Evolutionary conservation across 30 jellyfish, hydroid and myxozoan species (phyloP), one percentile per base, ranked within the genome.

Genomic region (Aurelia aurita): DNA sequence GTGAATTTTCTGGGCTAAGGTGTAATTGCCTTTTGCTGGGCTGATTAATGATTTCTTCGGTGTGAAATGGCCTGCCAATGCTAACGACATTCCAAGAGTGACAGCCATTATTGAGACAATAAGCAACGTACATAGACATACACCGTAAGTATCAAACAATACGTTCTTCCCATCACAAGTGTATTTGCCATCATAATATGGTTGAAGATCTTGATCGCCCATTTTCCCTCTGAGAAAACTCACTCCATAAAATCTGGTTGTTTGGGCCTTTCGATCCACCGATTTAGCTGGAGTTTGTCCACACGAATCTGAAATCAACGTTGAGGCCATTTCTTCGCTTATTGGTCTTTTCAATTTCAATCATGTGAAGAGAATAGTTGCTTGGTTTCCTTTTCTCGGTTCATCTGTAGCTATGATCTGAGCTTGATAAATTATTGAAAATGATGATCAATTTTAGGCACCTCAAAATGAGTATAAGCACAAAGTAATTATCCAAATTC

Each of bases 51-150:
- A 53, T 51, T 87, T 75, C 90, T 58, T 75, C 18, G 90, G 86
- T 8, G 90, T 87, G 23, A 87, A 77, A 66, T 87, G 96, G 39
- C 96, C 96, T 34, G 90, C 96, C 74, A 87, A 58, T 21, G 89
- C 96, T 15, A 87, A 68, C 2, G 90, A 49, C 47, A 87, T 23
- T 4, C 96, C 96, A 23, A 68, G 74, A 7, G 74, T 87, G 18
- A 87, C 74, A 5, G 70, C 58, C 26, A 87, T 58, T 25, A 76
- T 65, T 0, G 96, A 66, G 29, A 77, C 26, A 26, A 69, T 78
- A 8, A 87, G 69, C 16, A 87, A 39, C 21, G 81, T 65, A 28
- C 96, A 87, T 27, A 72, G 49, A 23, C 28, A 31, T 14, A 44
- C 32, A 19, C 76, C 90, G 27, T 87, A 53, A 14, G 79, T 28